Base-by-base conservation (phyloP, 2,113 vertebrate species). In the Pongo abelii region DNA sequence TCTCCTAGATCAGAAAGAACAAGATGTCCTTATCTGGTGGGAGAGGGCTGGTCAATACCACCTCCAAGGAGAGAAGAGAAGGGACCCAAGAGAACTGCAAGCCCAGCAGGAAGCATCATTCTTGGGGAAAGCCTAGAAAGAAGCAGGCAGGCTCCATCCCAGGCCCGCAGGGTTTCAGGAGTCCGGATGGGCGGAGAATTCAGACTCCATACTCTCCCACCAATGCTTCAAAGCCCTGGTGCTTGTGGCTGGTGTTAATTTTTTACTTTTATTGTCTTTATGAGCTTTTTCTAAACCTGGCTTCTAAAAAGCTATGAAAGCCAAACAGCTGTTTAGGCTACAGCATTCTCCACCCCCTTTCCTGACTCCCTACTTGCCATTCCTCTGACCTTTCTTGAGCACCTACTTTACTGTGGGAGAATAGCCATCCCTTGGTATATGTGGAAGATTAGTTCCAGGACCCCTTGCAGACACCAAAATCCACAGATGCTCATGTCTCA, bases 1-100 rank as follows among this genome's bases (percentile, higher is more conserved):
- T 98, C 64, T 98, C 92, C 75, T 84, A 64, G 70, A 91, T 95
- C 98, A 93, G 97, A 88, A 98, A 97, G 89, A 97, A 96, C 95
- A 84, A 93, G 70, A 96, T 84, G 96, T 98, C 93, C 96, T 98
- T 94, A 97, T 97, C 94, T 97, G 79, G 96, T 97, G 91, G 95
- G 85, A 95, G 93, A 96, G 90, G 50, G 85, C 61, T 94, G 50
- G 93, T 95, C 70, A 90, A 85, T 96, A 91, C 74, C 38, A 92
- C 96, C 84, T 96, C 86, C 83, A 81, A 97, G 69, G 91, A 97
- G 93, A 96, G 75, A 84, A 38, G 94, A 93, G 84, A 97, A 94
- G 72, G 78, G 93, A 97, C 84, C 84, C 78, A 84, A 90, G 80
- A 97, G 70, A 97, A 92, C 79, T 40, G 23, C 69, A 96, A 93